Evolutionary conservation across 2,888 invertebrate species (phyloP).

Genomic region (Oscheius sp.): DNA sequence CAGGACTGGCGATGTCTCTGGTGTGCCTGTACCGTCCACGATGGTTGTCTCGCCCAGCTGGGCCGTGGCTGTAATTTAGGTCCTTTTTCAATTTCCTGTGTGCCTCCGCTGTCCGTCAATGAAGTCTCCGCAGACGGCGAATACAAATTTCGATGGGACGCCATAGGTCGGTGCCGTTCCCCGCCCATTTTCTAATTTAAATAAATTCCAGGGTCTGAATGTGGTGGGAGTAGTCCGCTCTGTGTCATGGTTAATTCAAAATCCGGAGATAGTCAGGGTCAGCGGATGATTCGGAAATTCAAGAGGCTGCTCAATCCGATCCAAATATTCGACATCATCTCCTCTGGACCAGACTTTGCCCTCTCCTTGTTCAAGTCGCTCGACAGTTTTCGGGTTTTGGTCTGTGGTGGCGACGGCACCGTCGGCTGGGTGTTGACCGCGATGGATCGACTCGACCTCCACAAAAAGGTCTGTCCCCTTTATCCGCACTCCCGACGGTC

Average conservation of each 20-base stretch:
- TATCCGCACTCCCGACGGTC: neutral
- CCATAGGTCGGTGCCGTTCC: constrained; percentile 43
- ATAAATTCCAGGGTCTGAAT: constrained; percentile 43
- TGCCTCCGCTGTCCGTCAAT: constrained; percentile 88
- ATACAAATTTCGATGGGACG: constrained; percentile 47
- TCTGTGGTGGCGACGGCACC: constrained; percentile 96
- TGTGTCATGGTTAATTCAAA: constrained; percentile 97
- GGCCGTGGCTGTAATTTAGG: constrained; percentile 87
- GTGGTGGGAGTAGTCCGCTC: constrained; percentile 79
- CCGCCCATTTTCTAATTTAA: neutral
- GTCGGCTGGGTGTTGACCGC: constrained; percentile 97
- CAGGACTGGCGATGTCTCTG: constrained; percentile 97
- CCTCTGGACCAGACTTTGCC: constrained; percentile 85
- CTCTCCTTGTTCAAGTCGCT: constrained; percentile 91
- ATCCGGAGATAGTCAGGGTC: constrained; percentile 96
- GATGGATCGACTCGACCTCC: constrained; percentile 91
- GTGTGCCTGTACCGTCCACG: constrained; percentile 85
- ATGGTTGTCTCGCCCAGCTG: constrained; percentile 78
- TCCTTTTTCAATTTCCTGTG: constrained; percentile 88
- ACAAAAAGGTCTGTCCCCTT: constrained; percentile 66
- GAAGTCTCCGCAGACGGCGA: constrained; percentile 44
- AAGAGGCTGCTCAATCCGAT: constrained; percentile 92
- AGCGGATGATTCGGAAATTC: constrained; percentile 92
- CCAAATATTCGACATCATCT: constrained; percentile 95
- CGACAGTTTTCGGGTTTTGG: constrained; percentile 92